A percentile compares a stretch with the other conserved stretches of the same genome.
Evolutionary conservation across 2,113 vertebrate species (phyloP).

Genomic region (Haplochromis burtoni): DNA sequence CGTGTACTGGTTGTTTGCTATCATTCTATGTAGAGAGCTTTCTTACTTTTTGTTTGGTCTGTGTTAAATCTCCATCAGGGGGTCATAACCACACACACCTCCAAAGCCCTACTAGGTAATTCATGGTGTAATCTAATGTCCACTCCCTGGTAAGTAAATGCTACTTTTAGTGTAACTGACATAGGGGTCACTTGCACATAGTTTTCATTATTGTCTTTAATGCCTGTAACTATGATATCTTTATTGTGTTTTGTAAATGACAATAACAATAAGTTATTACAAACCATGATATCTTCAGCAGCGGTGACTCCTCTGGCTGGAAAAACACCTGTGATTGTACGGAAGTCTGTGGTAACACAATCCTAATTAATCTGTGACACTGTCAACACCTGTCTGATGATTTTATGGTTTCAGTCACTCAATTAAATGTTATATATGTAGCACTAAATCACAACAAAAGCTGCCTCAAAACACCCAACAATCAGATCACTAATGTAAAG

Average conservation of each 20-base stretch:
- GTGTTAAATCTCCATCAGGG: background rate
- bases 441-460: background rate
- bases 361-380: background rate
- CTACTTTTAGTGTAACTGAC: background rate
- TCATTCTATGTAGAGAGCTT: background rate
- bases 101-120: background rate
- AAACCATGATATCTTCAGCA: background rate
- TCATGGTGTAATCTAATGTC: background rate
- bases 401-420: background rate
- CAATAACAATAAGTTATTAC: background rate
- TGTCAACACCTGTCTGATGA: background rate
- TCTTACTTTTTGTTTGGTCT: background rate
- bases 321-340: background rate
- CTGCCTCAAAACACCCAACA: background rate
- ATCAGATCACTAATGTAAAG: background rate
- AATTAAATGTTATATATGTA: background rate
- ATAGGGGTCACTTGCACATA: background rate
- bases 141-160: background rate
- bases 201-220: background rate
- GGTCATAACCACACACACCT: background rate
- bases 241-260: background rate
- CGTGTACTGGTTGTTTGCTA: background rate
- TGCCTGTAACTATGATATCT: background rate
- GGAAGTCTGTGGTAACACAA: background rate
- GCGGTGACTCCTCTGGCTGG: background rate